These are phyloP conservation scores for Notarius lentiginosus DNA, from an alignment of 2,113 vertebrate genomes.

Conservation along the genomic window DNA sequence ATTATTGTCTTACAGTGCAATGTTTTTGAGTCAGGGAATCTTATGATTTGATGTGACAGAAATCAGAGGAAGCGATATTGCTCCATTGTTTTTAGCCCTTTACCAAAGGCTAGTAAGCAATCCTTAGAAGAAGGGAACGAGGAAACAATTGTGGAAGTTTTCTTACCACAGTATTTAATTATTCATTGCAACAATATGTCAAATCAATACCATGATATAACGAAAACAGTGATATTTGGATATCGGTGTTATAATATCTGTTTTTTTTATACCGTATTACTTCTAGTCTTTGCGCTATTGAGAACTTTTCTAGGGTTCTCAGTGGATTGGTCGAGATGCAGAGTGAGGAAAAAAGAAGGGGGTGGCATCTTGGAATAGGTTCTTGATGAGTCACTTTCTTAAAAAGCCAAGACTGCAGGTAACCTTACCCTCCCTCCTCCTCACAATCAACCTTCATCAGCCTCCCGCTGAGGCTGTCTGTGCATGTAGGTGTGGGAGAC, in stretches of 20 bases:
- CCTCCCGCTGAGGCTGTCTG: constrained; percentile 42
- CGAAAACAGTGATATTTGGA: not conserved
- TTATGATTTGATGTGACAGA: not conserved
- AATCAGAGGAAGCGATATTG: not conserved
- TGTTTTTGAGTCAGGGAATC: not conserved
- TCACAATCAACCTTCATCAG: constrained; percentile 48
- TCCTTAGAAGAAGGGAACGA: not conserved
- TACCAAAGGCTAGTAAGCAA: not conserved
- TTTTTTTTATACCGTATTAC: not conserved
- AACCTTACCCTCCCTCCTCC: constrained; percentile 44
- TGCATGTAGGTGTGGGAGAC: constrained; percentile 34
- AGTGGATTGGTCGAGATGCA: not conserved
- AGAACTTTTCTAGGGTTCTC: constrained; percentile 17
- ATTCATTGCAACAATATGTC: not conserved
- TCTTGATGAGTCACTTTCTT: constrained; percentile 55
- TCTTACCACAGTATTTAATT: not conserved
- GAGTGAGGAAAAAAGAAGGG: constrained; percentile 18
- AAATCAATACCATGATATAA: not conserved
- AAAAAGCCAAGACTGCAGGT: constrained; percentile 49
- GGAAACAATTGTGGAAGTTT: not conserved
- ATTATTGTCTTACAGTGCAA: not conserved
- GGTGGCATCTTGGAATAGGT: constrained; percentile 49
- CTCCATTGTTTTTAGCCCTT: not conserved
- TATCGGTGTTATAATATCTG: not conserved
- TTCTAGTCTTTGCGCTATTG: not conserved